Evolutionary conservation across 2,888 invertebrate genomes (phyloP), one percentile per base, ranked within the genome.

Genomic region (Torymus tubicola): DNA sequence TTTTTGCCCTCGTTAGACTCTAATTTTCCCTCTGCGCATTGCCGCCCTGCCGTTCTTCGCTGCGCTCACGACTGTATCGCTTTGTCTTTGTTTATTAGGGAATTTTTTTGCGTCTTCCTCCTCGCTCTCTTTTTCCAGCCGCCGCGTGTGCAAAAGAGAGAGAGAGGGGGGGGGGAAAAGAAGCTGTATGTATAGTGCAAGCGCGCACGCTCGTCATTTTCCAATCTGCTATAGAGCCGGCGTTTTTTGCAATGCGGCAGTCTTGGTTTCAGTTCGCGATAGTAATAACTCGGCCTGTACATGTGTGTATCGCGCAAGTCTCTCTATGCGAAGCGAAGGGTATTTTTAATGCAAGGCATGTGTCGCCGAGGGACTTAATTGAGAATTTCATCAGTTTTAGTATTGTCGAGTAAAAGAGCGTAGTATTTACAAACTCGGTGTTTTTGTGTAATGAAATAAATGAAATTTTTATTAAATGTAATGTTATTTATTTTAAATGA

Each of bases 1-100:
- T 80, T 80, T 80, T 76, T 68, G 63, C 68, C 5, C 65, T 21
- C 76, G 67, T 71, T 75, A 67, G 57, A 68, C 80, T 81, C 76
- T 77, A 81, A 81, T 81, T 77, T 80, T 79, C 71, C 74, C 74
- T 57, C 64, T 16, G 58, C n/a, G 58, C n/a, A 11, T 55, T 14
- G n/a, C 50, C 14, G 12, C 52, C 52, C 14, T n/a, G n/a, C 31
- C 58, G n/a, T 74, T n/a, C 67, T 52, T 57, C 64, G 14, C 63
- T 8, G 42, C 42, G 42, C 42, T 42, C 42, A 8, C 42, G n/a
- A 8, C n/a, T 21, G 42, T 11, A n/a, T 58, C 52, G 57, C 55
- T 74, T 69, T 69, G 57, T 68, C 67, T 79, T 61, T 79, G 57
- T 74, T 73, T 64, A 55, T 57, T 16, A 13, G 21, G 31, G 61